Base-by-base conservation (phyloP, 2,888 invertebrate genomes). In the Agrypnus murinus region DNA sequence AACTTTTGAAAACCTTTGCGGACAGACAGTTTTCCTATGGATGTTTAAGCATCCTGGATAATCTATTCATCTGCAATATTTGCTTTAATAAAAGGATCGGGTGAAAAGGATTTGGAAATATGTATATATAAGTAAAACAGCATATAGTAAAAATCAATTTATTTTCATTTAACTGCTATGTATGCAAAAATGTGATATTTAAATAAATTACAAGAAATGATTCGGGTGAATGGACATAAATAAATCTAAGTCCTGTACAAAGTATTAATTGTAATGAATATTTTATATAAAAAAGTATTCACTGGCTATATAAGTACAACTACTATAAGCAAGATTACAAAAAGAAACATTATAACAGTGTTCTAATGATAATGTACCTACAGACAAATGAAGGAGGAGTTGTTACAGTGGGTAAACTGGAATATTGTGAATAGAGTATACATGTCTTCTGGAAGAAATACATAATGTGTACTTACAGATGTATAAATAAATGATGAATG, bases 271-370 rank as follows among this genome's bases (percentile, higher is more conserved):
- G 50, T 17, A 67, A 32, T 32, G 48, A 62, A 65, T 38, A 65
- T 45, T 36, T 34, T 10, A 34, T 17, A 46, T 55, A 12, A 55
- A 59, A 65, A 70, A 62, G 40, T 65, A 65, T 48, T 60, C 69
- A 72, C 72, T 72, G 72, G 72, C 69, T 69, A 72, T 50, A 65
- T 72, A 72, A 72, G 72, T 72, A 72, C 70, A 48, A 45, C 66
- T 66, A 66, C 48, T 66, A n/a, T n/a, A 66, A 66, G 48, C 48
- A 46, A 38, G 57, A 53, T 58, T 46, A 59, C 25, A 66, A 58
- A 7, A 66, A 40, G 40, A 55, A 60, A 40, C 40, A 55, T 55
- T 34, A n/a, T n/a, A 55, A 15, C 36, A 5, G 8, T 17, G 17
- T 3, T 40, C 40, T n/a, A 3, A 48, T 19, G 5, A n/a, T 36